Conservation (phyloP, 2,113 vertebrate genomes). For the Mohoua ochrocephala region DNA sequence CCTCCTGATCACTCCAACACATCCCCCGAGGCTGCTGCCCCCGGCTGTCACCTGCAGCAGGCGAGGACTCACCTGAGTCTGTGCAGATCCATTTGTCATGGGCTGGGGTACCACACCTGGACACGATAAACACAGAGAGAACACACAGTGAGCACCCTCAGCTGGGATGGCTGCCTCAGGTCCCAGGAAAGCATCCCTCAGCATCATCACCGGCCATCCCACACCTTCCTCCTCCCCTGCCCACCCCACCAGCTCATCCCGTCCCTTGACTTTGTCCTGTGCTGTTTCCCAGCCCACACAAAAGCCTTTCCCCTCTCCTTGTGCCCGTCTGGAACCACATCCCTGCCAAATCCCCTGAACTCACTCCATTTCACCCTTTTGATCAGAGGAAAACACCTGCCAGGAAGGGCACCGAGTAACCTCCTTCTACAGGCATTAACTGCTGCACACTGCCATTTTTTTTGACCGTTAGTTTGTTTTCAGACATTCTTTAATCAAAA, state of each 20-base stretch:
- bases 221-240: neutral
- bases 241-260: neutral
- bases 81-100: slow-evolving; percentile 67
- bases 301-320: neutral
- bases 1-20: neutral
- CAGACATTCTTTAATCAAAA: neutral
- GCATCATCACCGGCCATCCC: neutral
- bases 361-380: neutral
- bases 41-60: rapidly evolving
- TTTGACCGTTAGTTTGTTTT: neutral
- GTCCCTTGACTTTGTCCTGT: rapidly evolving
- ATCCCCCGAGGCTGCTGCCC: neutral
- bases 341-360: neutral
- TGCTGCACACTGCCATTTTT: rapidly evolving
- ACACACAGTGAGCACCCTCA: rapidly evolving
- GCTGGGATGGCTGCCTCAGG: neutral
- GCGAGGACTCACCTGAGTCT: slow-evolving; percentile 52
- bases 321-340: neutral
- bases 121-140: neutral
- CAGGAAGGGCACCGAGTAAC: neutral
- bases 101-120: slow-evolving; percentile 67
- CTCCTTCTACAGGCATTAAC: neutral
- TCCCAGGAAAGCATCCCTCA: neutral
- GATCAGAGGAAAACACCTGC: neutral
- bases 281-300: neutral